Base-by-base conservation (phyloP, 2,113 vertebrate genomes). In the Elgaria multicarinata region DNA sequence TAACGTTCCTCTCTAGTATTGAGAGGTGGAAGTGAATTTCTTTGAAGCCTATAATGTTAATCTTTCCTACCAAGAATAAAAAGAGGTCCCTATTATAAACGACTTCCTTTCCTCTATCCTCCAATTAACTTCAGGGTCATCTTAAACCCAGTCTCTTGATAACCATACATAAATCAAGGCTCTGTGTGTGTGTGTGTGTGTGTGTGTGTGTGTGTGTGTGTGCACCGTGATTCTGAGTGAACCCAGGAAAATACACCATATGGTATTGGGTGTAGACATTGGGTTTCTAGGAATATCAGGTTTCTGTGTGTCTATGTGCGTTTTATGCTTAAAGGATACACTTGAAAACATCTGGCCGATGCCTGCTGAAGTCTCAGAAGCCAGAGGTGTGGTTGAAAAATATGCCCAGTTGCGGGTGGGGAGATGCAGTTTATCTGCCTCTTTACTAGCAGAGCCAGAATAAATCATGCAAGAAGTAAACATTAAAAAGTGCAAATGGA, bases 11-110 rank as follows among this genome's bases (percentile, higher is more conserved):
- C 44, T 31, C 46, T 31, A 50, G 16, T 46, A 93, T 22, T 92
- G 92, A 93, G 86, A 74, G 3, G 79, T 90, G 92, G 90, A 94
- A 94, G 92, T 93, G 87, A 88, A 83, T 75, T 76, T 16, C 13
- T 28, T 12, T 5, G 50, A 88, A 92, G 72, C 76, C 67, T 87
- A 0, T 39, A 89, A 26, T 80, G 87, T 0, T 82, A 33, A 82
- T 28, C 55, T 81, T 80, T 55, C 55, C 64, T 67, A 67, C 26
- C 26, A 67, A 28, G 26, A 28, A 67, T 28, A 67, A 28, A 67
- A 62, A 62, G 58, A 12, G 64, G 58, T 62, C 58, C 33, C 33
- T 36, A 5, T 74, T 74, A 36, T 36, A 74, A 74, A 33, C 3
- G 36, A 7, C 67, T 71, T 71, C 10, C 31, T n/a, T 71, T 36